Percentiles rank a stretch among this genome's conserved stretches.
Evolutionary conservation across 2,888 invertebrate species (phyloP).

Genomic region (Glyphotaelius pellucidus): DNA sequence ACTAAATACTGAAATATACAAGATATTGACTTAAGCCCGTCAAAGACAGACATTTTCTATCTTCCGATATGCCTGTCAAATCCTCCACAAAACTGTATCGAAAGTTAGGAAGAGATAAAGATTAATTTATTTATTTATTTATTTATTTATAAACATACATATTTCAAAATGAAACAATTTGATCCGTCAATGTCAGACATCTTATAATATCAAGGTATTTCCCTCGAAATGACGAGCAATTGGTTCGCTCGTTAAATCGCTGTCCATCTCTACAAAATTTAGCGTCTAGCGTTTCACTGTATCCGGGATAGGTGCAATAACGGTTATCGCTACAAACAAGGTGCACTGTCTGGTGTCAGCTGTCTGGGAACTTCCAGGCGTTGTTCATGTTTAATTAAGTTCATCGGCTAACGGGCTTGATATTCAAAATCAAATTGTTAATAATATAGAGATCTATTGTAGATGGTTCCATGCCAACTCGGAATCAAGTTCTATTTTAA

Average conservation of each 20-base stretch:
- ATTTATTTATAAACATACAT: no score
- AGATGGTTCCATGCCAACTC: no score
- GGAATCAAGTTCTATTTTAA: no score
- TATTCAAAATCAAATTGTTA: neutral
- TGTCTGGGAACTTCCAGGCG: neutral
- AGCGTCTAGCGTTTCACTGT: neutral
- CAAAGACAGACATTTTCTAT: neutral
- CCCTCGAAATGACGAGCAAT: neutral
- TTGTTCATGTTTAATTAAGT: neutral
- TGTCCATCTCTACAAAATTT: neutral
- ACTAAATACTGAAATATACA: no score
- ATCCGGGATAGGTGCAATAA: neutral
- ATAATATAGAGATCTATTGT: neutral
- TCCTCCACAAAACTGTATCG: neutral
- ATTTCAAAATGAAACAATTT: no score
- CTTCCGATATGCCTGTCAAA: neutral
- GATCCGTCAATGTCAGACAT: neutral
- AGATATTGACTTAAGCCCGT: no score
- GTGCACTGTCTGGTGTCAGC: neutral
- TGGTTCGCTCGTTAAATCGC: neutral
- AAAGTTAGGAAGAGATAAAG: neutral
- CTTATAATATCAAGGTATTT: neutral
- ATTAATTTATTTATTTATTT: no score
- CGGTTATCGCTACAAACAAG: neutral
- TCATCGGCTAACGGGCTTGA: neutral